Percentiles rank a stretch among this genome's conserved stretches.
phyloP scores from a whole-genome alignment of 2,113 vertebrate genomes.

The Egretta garzetta region DNA sequence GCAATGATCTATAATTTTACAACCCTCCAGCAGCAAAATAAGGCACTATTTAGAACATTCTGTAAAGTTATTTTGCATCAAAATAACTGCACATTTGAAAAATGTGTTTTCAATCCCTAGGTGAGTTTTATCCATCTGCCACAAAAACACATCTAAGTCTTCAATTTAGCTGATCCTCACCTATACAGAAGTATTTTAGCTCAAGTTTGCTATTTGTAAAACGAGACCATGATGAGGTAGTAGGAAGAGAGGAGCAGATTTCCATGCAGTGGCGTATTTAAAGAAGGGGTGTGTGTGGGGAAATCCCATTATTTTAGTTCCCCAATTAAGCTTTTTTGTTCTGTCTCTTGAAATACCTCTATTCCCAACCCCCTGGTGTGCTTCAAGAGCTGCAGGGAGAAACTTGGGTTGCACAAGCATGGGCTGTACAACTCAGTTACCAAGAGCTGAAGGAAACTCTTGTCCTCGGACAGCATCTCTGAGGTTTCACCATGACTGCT shows the following conservation, averaged over 20 bases:
- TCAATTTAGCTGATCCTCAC: not conserved
- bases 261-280: fast-evolving
- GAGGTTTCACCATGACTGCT: not conserved
- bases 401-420: not conserved
- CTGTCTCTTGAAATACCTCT: not conserved
- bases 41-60: not conserved
- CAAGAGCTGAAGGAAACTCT: conserved; percentile 2
- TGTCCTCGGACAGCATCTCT: conserved; percentile 9
- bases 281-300: not conserved
- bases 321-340: not conserved
- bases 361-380: not conserved
- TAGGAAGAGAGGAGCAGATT: not conserved
- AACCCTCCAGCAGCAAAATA: conserved; percentile 1
- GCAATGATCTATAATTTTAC: not conserved
- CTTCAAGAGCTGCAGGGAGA: not conserved
- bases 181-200: not conserved
- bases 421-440: conserved; percentile 32
- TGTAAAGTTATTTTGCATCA: not conserved
- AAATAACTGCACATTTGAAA: not conserved
- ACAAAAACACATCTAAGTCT: not conserved
- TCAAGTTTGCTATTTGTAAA: not conserved
- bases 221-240: not conserved
- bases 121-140: not conserved
- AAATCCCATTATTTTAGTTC: not conserved
- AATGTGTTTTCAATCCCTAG: not conserved